Conservation (phyloP, 2,113 vertebrate species). For the Pelobates fuscus region DNA sequence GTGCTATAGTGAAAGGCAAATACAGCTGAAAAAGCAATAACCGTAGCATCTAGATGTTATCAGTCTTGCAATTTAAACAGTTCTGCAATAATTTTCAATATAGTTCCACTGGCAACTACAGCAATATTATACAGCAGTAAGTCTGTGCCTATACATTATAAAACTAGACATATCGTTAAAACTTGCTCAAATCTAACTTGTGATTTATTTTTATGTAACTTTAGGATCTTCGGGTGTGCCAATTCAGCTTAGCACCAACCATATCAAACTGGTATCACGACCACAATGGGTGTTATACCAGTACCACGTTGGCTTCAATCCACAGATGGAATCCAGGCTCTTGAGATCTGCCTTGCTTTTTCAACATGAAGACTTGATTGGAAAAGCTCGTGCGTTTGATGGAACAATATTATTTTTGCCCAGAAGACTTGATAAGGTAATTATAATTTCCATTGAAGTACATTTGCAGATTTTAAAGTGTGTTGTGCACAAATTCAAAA, state of each 20-base stretch:
- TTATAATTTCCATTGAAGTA: neutral
- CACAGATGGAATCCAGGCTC: constrained; percentile 84
- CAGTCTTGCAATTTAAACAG: no score
- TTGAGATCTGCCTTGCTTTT: constrained; percentile 82
- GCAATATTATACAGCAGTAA: no score
- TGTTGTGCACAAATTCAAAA: no score
- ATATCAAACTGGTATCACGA: constrained; percentile 79
- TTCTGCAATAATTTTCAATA: no score
- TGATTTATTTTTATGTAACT: neutral
- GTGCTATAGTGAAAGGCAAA: no score
- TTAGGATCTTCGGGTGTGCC: constrained; percentile 75
- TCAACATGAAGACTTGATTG: constrained; percentile 81
- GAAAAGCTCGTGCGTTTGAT: constrained; percentile 82
- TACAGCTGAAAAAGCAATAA: no score
- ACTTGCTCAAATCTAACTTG: no score
- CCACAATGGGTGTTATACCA: constrained; percentile 91
- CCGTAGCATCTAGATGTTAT: no score
- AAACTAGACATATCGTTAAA: no score
- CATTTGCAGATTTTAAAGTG: no score
- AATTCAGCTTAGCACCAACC: constrained; percentile 81
- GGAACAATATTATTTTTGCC: constrained; percentile 85
- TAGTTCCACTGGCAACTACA: no score
- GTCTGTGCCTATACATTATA: no score
- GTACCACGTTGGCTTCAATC: constrained; percentile 86
- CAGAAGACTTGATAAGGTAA: constrained; percentile 63